Conservation (phyloP, 2,888 invertebrate genomes). For the Minunthozetes semirufus region DNA sequence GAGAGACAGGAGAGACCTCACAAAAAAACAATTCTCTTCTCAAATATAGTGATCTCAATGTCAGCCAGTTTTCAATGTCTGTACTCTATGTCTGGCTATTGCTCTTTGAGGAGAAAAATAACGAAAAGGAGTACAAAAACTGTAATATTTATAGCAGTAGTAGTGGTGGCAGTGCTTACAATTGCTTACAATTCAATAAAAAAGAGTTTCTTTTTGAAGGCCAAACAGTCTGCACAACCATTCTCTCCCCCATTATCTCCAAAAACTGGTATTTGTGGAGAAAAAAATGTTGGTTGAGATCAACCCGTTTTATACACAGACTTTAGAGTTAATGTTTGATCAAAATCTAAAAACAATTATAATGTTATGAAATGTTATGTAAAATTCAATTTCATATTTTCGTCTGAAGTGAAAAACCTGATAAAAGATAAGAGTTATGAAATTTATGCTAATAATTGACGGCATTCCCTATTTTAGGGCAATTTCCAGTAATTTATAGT, state of each 20-base stretch:
- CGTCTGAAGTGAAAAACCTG: background rate
- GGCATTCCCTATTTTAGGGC: background rate
- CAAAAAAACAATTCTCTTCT: background rate
- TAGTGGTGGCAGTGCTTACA: no score
- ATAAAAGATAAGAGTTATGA: background rate
- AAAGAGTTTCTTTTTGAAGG: constrained; percentile 6
- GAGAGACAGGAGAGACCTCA: background rate
- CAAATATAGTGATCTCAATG: constrained; percentile 2
- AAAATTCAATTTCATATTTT: background rate
- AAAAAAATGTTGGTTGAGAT: background rate
- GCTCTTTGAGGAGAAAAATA: constrained; percentile 23
- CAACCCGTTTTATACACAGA: background rate
- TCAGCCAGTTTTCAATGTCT: constrained; percentile 29
- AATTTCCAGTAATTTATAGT: background rate
- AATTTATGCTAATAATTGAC: background rate
- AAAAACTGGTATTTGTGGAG: background rate
- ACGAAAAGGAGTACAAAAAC: background rate
- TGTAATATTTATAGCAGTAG: background rate
- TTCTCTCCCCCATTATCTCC: background rate
- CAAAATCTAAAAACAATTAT: background rate
- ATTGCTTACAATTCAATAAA: background rate
- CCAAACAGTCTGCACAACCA: constrained; percentile 6
- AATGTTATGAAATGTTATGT: background rate
- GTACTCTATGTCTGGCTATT: constrained; percentile 29
- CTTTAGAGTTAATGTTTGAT: background rate